Percentiles rank a stretch among this genome's conserved stretches.
Conservation (phyloP, 2,888 invertebrate species). For the Cabera pusaria region DNA sequence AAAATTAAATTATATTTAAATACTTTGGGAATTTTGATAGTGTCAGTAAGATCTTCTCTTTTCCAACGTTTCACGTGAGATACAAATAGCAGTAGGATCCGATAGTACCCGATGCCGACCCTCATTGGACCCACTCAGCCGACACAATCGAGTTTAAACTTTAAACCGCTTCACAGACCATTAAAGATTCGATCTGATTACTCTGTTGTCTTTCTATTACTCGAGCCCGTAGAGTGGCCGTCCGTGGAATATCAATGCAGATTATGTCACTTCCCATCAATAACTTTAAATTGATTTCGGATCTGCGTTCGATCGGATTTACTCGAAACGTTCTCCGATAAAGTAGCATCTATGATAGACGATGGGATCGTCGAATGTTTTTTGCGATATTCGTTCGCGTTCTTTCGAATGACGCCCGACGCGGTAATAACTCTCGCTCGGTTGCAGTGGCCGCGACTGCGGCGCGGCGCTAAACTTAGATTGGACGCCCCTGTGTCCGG, state of each 20-base stretch:
- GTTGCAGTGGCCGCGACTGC: conserved; percentile 28
- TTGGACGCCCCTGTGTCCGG: conserved; percentile 66
- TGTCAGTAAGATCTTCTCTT: too few species aligned
- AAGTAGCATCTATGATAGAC: too few species aligned
- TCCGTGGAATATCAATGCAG: conserved; percentile 47
- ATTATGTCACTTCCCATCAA: conserved; percentile 49
- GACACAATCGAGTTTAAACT: conserved; percentile 44
- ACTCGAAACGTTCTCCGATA: conserved; percentile 18
- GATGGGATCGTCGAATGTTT: too few species aligned
- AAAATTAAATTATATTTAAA: too few species aligned
- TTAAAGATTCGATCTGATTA: conserved; percentile 52
- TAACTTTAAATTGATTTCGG: conserved; percentile 42
- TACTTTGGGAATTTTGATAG: too few species aligned
- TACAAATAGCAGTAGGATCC: background rate
- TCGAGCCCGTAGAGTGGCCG: conserved; percentile 23
- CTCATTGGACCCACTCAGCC: conserved; percentile 12
- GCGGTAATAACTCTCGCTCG: conserved; percentile 7
- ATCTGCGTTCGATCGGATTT: conserved; percentile 34
- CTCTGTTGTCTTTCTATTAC: conserved; percentile 61
- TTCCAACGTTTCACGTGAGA: too few species aligned
- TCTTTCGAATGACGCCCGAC: too few species aligned
- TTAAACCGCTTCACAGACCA: conserved; percentile 52
- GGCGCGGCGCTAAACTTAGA: conserved; percentile 58
- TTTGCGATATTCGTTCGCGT: too few species aligned
- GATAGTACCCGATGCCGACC: conserved; percentile 1